Percentiles rank a stretch among this genome's conserved stretches.
Evolutionary conservation across 2,113 vertebrate species (phyloP).

Genomic region (Saimiri boliviensis): DNA sequence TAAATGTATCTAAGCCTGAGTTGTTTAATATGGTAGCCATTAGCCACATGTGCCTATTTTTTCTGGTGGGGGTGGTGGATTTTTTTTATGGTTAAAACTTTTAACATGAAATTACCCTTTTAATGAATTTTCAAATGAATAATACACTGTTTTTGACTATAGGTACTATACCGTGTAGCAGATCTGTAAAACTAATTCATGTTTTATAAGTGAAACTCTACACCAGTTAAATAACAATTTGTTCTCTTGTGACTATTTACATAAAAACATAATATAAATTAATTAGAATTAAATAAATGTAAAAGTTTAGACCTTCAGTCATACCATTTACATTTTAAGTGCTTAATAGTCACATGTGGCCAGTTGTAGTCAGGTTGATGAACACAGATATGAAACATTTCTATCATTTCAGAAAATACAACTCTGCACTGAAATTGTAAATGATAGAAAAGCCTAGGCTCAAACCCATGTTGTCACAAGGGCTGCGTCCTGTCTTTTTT

Average conservation of each 20-base stretch:
- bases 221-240: background rate
- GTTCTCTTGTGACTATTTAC: background rate
- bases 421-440: background rate
- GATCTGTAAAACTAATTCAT: background rate
- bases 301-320: background rate
- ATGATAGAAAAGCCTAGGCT: background rate
- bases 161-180: background rate
- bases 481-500: background rate
- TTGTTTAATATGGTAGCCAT: background rate
- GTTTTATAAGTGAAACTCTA: background rate
- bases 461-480: too few species aligned
- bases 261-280: background rate
- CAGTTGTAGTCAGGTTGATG: too few species aligned
- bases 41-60: background rate
- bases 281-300: background rate
- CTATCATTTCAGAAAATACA: background rate
- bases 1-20: background rate
- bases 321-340: background rate
- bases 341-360: too few species aligned
- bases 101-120: background rate
- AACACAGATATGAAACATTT: background rate
- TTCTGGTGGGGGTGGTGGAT: background rate
- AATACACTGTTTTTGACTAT: background rate
- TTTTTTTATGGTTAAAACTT: background rate
- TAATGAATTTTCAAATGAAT: background rate